Percentiles rank a stretch among this genome's conserved stretches.
Evolutionary conservation across 2,888 invertebrate genomes (phyloP).

Genomic region (Branchipolynoe longqiensis): DNA sequence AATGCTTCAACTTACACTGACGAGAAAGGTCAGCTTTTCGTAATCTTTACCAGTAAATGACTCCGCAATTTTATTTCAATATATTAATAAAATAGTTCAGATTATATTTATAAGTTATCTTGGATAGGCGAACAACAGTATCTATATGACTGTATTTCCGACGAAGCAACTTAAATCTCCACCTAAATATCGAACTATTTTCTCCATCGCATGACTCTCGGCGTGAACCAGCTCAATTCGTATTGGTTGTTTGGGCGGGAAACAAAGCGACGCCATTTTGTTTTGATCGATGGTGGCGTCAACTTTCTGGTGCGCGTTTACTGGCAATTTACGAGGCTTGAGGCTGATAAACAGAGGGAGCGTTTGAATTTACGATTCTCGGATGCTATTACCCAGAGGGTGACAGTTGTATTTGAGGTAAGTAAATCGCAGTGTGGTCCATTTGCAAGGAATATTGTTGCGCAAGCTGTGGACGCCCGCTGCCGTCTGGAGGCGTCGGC

Average conservation of each 20-base stretch:
- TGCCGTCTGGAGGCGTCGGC: no score
- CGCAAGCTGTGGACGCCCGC: no score
- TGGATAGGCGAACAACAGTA: no score
- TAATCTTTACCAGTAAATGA: no score
- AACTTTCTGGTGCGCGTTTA: neutral
- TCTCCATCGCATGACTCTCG: conserved; percentile 15
- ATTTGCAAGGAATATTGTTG: no score
- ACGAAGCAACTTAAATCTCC: no score
- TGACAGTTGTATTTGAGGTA: conserved; percentile 38
- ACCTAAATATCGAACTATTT: neutral
- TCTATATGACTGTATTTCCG: no score
- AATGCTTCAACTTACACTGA: no score
- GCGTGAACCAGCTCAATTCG: conserved; percentile 66
- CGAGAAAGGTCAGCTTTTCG: no score
- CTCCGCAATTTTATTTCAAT: no score
- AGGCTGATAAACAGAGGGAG: neutral
- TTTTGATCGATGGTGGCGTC: conserved; percentile 59
- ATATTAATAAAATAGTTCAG: no score
- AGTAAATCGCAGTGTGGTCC: neutral
- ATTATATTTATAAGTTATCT: no score
- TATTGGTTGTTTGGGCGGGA: conserved; percentile 77
- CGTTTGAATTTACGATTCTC: neutral
- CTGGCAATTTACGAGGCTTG: neutral
- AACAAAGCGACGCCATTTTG: conserved; percentile 79
- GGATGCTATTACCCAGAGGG: conserved; percentile 31